Evolutionary conservation across 2,888 invertebrate genomes (phyloP).

Genomic region (Eulithis testata): DNA sequence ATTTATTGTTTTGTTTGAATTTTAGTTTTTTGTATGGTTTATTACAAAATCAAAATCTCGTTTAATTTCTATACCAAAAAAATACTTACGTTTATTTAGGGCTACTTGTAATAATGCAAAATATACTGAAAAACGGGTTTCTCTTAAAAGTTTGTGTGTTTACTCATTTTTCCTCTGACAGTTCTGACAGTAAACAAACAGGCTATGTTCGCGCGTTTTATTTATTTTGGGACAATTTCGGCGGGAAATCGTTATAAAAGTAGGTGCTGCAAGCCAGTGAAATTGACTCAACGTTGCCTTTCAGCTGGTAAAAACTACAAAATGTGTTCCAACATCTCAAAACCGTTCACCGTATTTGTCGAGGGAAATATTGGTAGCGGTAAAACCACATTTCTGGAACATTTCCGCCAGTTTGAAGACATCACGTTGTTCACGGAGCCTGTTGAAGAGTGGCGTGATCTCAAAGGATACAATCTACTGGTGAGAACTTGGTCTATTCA

Average conservation of each 20-base stretch:
- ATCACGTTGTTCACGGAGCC: constrained; percentile 90
- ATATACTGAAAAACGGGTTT: constrained; percentile 34
- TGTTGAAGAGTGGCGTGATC: constrained; percentile 93
- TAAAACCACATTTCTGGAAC: constrained; percentile 93
- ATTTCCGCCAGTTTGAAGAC: constrained; percentile 90
- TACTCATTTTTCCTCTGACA: constrained; percentile 43
- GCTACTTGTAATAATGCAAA: constrained; percentile 46
- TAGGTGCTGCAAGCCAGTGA: constrained; percentile 4
- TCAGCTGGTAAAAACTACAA: constrained; percentile 54
- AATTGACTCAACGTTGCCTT: constrained; percentile 34
- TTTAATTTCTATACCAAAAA: constrained; percentile 33
- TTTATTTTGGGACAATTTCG: constrained; percentile 60
- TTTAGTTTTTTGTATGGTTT: too few species aligned
- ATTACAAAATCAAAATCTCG: too few species aligned
- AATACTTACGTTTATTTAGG: constrained; percentile 11
- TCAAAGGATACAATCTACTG: constrained; percentile 91
- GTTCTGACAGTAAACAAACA: constrained; percentile 46
- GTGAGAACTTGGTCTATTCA: constrained; percentile 55
- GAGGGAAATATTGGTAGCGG: constrained; percentile 97
- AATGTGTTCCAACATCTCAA: constrained; percentile 68
- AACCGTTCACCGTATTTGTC: constrained; percentile 92
- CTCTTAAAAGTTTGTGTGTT: constrained; percentile 62
- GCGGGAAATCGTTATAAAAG: constrained; percentile 60
- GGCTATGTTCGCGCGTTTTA: constrained; percentile 56
- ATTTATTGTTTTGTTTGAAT: too few species aligned